Percentiles rank a stretch among this genome's conserved stretches.
These are phyloP conservation scores for Caprella mutica DNA, from an alignment of 2,888 invertebrate species.

Conservation along the genomic window DNA sequence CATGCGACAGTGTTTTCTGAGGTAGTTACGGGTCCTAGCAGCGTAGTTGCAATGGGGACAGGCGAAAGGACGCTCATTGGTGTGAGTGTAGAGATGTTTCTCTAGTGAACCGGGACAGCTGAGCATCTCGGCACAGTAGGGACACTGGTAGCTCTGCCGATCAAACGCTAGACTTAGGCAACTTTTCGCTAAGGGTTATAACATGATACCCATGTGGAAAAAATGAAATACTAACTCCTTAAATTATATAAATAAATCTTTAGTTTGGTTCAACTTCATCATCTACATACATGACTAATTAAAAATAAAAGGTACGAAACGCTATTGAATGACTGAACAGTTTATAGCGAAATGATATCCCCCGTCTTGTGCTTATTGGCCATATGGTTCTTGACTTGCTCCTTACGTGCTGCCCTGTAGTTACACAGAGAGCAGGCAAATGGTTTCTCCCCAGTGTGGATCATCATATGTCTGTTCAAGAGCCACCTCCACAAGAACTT, in stretches of 20 bases:
- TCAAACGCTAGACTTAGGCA: too few relatives aligned
- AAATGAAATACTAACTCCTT: too few relatives aligned
- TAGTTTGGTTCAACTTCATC: too few relatives aligned
- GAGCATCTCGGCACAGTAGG: constrained; percentile 14
- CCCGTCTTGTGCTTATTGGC: constrained; percentile 20
- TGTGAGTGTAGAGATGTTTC: constrained; percentile 15
- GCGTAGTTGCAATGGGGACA: constrained; percentile 13
- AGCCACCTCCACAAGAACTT: constrained; percentile 32
- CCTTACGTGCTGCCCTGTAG: constrained; percentile 27
- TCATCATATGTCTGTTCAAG: constrained; percentile 29
- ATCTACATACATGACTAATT: too few relatives aligned
- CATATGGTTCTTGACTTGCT: constrained; percentile 30
- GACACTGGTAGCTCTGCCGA: too few relatives aligned
- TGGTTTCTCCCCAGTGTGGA: constrained; percentile 32
- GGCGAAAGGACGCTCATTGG: constrained; percentile 15
- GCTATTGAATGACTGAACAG: neutral
- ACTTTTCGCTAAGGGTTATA: too few relatives aligned
- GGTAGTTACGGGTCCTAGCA: constrained; percentile 12
- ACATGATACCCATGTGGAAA: too few relatives aligned
- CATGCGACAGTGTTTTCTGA: constrained; percentile 21
- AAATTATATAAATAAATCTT: too few relatives aligned
- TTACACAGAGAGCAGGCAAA: constrained; percentile 24
- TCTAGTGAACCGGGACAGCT: constrained; percentile 12
- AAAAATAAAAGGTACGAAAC: neutral
- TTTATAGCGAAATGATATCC: neutral